These are phyloP conservation scores for Limnephilus lunatus DNA, from an alignment of 2,888 invertebrate species.

Conservation along the genomic window DNA sequence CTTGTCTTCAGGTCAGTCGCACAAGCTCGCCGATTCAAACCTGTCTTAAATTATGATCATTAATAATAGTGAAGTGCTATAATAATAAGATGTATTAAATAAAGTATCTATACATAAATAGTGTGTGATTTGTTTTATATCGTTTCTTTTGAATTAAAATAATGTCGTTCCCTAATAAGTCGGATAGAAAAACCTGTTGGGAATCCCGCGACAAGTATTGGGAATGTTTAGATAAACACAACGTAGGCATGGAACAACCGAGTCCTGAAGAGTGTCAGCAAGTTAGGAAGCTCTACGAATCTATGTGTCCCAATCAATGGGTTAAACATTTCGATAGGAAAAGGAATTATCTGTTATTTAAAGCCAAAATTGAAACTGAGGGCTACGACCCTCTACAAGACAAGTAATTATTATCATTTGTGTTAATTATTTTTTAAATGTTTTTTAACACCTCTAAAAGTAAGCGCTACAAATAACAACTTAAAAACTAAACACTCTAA, in stretches of 20 bases:
- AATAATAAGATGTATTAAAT: constrained; percentile 30
- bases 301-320: constrained; percentile 90
- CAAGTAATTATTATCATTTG: constrained; percentile 35
- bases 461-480: not conserved
- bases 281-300: constrained; percentile 85
- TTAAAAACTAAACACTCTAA: not conserved
- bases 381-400: constrained; percentile 85
- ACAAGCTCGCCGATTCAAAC: constrained; percentile 54
- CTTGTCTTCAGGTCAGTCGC: constrained; percentile 63
- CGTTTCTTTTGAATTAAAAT: constrained; percentile 55
- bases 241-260: constrained; percentile 79
- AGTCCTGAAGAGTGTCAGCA: constrained; percentile 80
- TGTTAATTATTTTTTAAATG: not conserved
- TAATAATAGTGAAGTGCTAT: not conserved
- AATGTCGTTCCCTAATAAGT: constrained; percentile 91
- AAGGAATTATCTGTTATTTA: constrained; percentile 91
- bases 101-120: not conserved
- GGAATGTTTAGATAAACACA: constrained; percentile 88
- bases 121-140: not conserved
- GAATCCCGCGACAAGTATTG: constrained; percentile 90
- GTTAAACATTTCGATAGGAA: constrained; percentile 96
- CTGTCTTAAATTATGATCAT: constrained; percentile 22
- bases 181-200: constrained; percentile 90
- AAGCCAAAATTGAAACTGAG: constrained; percentile 89
- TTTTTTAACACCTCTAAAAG: constrained; percentile 2